Conservation (phyloP, 2,888 invertebrate species). For the Drosophila yooni region DNA sequence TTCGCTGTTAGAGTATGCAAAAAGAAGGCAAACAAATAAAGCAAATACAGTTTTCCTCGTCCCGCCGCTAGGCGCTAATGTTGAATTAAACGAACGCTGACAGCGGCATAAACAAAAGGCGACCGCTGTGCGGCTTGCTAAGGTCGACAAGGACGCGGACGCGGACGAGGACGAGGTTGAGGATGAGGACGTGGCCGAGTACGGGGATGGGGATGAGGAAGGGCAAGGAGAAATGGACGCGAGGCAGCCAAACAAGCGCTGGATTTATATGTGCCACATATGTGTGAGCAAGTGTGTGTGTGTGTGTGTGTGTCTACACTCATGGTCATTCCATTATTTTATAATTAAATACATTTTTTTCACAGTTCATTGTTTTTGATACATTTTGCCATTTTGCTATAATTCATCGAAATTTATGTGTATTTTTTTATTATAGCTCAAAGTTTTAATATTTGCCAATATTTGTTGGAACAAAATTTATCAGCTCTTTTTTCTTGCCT, state of each 20-base stretch:
- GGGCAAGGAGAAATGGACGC: background rate
- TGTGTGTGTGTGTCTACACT: background rate
- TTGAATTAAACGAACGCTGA: slow-evolving; percentile 80
- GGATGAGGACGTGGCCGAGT: background rate
- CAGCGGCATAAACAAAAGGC: slow-evolving; percentile 73
- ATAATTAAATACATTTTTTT: background rate
- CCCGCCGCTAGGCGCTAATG: slow-evolving; percentile 76
- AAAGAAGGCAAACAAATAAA: slow-evolving; percentile 5
- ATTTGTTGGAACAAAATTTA: background rate
- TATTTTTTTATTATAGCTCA: background rate
- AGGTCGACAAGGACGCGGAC: slow-evolving; percentile 21
- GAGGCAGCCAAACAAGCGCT: slow-evolving; percentile 38
- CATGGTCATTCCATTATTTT: background rate
- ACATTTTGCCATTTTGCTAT: background rate
- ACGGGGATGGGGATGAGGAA: background rate
- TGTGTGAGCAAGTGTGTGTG: background rate
- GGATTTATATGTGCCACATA: slow-evolving; percentile 48
- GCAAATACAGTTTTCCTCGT: slow-evolving; percentile 28
- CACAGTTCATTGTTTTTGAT: too few species aligned
- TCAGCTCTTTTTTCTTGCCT: background rate
- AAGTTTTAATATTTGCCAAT: background rate
- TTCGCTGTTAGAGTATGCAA: background rate
- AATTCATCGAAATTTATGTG: background rate
- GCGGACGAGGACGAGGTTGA: background rate
- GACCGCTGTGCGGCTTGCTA: slow-evolving; percentile 36